phyloP scores from a whole-genome alignment of 2,888 invertebrate genomes.

The Elaeidobius kamerunicus region DNA sequence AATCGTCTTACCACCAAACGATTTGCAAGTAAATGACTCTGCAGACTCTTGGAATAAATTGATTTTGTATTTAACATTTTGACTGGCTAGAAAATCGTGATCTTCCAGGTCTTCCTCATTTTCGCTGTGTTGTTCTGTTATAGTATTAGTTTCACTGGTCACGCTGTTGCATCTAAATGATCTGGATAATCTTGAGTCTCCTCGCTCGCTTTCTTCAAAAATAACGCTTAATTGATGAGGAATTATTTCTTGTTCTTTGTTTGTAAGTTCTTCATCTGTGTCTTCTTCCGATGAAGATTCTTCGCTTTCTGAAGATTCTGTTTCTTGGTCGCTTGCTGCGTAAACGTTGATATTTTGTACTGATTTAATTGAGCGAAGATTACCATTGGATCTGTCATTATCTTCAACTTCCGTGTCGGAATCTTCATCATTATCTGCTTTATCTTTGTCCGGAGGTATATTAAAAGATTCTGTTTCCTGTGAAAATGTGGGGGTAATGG shows the following conservation, averaged over 20 bases:
- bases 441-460: slow-evolving; percentile 18
- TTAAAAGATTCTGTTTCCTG: slow-evolving; percentile 24
- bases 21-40: slow-evolving; percentile 6
- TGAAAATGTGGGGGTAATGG: slow-evolving; percentile 33
- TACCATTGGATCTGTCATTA: slow-evolving; percentile 36
- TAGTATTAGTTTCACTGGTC: slow-evolving; percentile 41
- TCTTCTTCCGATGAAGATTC: slow-evolving; percentile 42
- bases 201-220: slow-evolving; percentile 58
- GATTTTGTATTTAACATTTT: slow-evolving; percentile 28
- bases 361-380: slow-evolving; percentile 51
- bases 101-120: slow-evolving; percentile 40
- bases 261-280: slow-evolving; percentile 35
- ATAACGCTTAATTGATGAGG: slow-evolving; percentile 59
- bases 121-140: slow-evolving; percentile 43
- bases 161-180: slow-evolving; percentile 44
- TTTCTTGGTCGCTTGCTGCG: slow-evolving; percentile 35
- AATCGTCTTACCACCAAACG: background rate
- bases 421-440: slow-evolving; percentile 36
- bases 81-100: slow-evolving; percentile 19
- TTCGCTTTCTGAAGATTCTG: slow-evolving; percentile 36
- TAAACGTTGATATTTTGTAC: slow-evolving; percentile 55
- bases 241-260: slow-evolving; percentile 42
- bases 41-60: slow-evolving; percentile 26
- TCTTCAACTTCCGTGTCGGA: slow-evolving; percentile 40
- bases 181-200: slow-evolving; percentile 44